These are phyloP conservation scores for Orthosia gracilis DNA, from an alignment of 2,888 invertebrate species.

Conservation along the genomic window DNA sequence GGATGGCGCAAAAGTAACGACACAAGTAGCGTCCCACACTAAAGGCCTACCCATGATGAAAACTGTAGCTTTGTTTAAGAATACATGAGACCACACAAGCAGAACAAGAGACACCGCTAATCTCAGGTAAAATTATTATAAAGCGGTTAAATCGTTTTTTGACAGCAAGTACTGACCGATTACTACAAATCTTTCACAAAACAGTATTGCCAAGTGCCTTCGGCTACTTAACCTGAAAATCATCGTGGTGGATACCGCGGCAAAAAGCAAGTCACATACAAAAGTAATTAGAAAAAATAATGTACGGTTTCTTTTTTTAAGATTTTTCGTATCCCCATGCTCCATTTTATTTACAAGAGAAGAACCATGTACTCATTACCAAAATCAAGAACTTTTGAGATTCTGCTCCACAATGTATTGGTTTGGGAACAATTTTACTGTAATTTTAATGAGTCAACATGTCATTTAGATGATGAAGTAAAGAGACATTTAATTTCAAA, in stretches of 20 bases:
- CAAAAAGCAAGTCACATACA: background rate
- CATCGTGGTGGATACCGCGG: no score
- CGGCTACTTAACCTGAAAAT: no score
- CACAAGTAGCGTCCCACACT: no score
- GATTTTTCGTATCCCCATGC: no score
- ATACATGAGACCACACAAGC: background rate
- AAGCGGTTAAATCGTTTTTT: no score
- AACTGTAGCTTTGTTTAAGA: background rate
- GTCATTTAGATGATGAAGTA: background rate
- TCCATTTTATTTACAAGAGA: slow-evolving; percentile 3
- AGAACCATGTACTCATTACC: background rate
- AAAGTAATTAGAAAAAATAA: background rate
- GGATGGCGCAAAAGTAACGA: no score
- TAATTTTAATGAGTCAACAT: slow-evolving; percentile 5
- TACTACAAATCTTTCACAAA: no score
- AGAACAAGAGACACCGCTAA: background rate
- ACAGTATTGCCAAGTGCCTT: no score
- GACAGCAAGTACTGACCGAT: no score
- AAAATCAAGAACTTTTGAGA: background rate
- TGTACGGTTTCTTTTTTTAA: background rate
- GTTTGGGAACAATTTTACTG: background rate
- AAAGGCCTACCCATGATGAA: no score
- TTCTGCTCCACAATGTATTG: background rate
- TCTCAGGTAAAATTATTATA: background rate
- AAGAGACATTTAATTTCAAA: background rate